Conservation (phyloP, 2,888 invertebrate species). For the Hydraecia micacea region DNA sequence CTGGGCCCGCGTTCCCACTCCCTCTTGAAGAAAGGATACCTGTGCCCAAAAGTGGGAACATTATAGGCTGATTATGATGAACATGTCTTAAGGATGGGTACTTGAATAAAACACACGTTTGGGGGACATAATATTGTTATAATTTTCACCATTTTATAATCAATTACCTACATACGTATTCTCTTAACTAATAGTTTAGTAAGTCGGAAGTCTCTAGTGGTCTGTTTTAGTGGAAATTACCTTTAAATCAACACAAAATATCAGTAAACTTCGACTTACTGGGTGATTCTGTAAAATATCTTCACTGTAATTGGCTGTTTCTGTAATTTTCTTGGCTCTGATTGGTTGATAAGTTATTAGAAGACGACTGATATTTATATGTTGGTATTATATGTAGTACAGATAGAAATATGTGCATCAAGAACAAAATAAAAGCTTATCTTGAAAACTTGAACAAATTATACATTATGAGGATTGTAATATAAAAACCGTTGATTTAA, state of each 20-base stretch:
- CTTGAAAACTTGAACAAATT: neutral
- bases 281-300: neutral
- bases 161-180: conserved; percentile 78
- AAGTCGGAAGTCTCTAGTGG: conserved; percentile 69
- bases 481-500: neutral
- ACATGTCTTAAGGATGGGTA: neutral
- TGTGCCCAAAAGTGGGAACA: no score
- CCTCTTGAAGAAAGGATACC: neutral
- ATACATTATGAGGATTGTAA: neutral
- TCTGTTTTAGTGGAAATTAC: conserved; percentile 58
- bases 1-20: neutral
- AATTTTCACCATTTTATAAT: conserved; percentile 77
- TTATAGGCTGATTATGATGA: neutral
- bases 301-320: conserved; percentile 17
- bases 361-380: conserved; percentile 1
- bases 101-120: conserved; percentile 69
- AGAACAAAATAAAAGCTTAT: neutral
- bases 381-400: neutral
- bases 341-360: conserved; percentile 1
- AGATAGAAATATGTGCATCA: neutral
- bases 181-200: conserved; percentile 72
- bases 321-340: neutral
- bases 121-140: conserved; percentile 79
- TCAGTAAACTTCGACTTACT: neutral
- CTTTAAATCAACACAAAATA: neutral